Evolutionary conservation across 2,888 invertebrate genomes (phyloP).

Genomic region (Ephialtes manifestator): DNA sequence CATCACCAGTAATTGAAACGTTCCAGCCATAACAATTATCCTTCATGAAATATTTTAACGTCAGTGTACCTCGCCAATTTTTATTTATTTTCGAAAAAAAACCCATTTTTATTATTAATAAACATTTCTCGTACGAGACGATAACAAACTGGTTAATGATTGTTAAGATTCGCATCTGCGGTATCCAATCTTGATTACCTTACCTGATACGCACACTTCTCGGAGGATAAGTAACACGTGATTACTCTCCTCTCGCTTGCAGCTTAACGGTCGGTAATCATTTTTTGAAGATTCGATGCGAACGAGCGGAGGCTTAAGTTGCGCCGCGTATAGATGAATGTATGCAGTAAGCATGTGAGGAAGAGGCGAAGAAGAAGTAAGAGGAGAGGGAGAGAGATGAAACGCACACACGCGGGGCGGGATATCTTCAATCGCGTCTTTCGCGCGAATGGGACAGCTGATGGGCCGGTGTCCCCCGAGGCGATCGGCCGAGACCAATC

Average conservation of each 20-base stretch:
- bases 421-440: conserved; percentile 70
- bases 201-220: conserved; percentile 4
- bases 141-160: conserved; percentile 23
- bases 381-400: conserved; percentile 19
- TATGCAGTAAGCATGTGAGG: background rate
- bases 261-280: conserved; percentile 37
- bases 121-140: conserved; percentile 50
- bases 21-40: background rate
- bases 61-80: background rate
- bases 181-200: conserved; percentile 22
- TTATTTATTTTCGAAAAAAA: background rate
- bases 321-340: background rate
- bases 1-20: too few species aligned
- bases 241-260: conserved; percentile 34
- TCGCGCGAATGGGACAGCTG: conserved; percentile 83
- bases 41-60: background rate
- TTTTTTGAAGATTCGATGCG: conserved; percentile 27
- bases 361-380: conserved; percentile 1
- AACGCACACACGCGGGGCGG: conserved; percentile 54
- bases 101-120: conserved; percentile 16
- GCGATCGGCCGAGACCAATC: conserved; percentile 84
- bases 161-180: conserved; percentile 22
- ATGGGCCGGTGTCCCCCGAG: conserved; percentile 82
- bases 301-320: conserved; percentile 12
- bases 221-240: conserved; percentile 24